Percentiles rank a stretch among this genome's conserved stretches.
Evolutionary conservation across 2,113 vertebrate genomes (phyloP).

Genomic region (Notiomystis cincta): DNA sequence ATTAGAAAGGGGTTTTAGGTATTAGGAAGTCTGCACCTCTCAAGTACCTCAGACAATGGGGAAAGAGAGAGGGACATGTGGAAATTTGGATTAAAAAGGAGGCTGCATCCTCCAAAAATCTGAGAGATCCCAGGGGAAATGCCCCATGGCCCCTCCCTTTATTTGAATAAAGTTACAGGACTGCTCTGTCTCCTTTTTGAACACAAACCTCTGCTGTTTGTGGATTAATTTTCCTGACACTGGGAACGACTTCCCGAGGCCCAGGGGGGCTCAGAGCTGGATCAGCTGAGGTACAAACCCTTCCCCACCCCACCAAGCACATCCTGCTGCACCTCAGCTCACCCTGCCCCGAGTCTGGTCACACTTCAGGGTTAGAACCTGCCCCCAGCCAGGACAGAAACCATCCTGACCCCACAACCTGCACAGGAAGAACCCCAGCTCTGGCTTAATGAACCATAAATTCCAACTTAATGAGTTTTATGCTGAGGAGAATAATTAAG

Average conservation of each 20-base stretch:
- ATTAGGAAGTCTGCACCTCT: no score
- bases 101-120: no score
- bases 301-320: neutral
- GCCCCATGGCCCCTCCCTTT: no score
- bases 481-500: constrained; percentile 69
- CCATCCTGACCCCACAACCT: neutral
- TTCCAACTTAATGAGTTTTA: constrained; percentile 62
- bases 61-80: no score
- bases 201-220: no score
- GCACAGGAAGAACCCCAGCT: neutral
- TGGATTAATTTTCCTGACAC: no score
- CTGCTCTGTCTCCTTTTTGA: no score
- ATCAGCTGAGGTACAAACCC: neutral
- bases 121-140: no score
- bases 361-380: neutral
- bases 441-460: constrained; percentile 50
- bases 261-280: neutral
- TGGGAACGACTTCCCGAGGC: neutral
- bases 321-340: neutral
- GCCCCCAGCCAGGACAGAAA: neutral
- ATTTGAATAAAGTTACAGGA: no score
- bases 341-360: neutral
- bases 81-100: no score
- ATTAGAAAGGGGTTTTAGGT: no score
- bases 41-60: no score